These are phyloP conservation scores for Cyphomyrus discorhynchus DNA, from an alignment of 2,113 vertebrate species.

Conservation along the genomic window DNA sequence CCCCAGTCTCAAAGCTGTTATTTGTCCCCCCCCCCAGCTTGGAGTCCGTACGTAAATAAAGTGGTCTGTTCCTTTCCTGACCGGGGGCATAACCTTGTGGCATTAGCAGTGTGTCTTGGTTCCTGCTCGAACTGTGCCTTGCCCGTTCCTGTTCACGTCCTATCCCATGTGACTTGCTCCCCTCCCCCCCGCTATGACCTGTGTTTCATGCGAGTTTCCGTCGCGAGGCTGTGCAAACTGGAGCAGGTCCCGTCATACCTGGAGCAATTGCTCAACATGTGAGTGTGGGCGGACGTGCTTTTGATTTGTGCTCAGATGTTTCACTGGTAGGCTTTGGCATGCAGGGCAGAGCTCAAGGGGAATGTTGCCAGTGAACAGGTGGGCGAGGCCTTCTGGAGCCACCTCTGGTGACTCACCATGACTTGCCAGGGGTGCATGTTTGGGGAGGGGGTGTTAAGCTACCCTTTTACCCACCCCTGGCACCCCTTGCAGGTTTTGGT, in stretches of 20 bases:
- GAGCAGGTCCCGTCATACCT: not conserved
- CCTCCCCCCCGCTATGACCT: not conserved
- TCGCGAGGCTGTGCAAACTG: not conserved
- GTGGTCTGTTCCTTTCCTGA: not conserved
- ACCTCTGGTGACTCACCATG: not conserved
- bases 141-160: not conserved
- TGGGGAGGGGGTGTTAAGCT: not conserved
- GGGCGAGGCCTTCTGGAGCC: not conserved
- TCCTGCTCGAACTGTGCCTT: not conserved
- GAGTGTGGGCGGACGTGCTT: not conserved
- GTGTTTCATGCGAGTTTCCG: not conserved
- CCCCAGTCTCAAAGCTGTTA: not conserved
- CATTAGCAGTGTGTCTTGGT: not conserved
- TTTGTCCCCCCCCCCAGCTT: not conserved
- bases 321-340: not conserved
- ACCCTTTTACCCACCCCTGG: not conserved
- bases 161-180: not conserved
- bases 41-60: not conserved
- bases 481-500: not conserved
- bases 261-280: not conserved
- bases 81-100: not conserved
- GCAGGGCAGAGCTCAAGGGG: not conserved
- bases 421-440: not conserved
- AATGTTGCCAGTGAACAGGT: not conserved
- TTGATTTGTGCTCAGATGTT: not conserved